Evolutionary conservation across 2,797 vertebrate species (phyloP).

Genomic region (Sylvia borin): DNA sequence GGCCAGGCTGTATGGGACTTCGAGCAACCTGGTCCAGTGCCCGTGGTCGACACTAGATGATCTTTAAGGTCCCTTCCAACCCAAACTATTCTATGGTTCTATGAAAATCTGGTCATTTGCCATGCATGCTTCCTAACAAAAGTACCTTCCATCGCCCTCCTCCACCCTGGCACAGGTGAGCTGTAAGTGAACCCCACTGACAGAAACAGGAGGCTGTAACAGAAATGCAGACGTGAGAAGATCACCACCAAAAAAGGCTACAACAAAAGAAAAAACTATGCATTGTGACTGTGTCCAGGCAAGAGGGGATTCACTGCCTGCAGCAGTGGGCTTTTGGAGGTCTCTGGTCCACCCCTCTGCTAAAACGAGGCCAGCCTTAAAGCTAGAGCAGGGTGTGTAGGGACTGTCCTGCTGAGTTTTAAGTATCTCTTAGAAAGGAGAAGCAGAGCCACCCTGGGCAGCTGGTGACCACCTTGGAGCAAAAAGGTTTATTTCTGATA

Average conservation of each 20-base stretch:
- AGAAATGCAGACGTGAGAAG: background rate
- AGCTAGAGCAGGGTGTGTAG: background rate
- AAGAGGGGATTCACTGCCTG: background rate
- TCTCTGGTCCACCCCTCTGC: background rate
- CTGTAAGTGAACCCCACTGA: background rate
- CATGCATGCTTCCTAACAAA: rapidly evolving
- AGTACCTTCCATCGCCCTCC: rapidly evolving
- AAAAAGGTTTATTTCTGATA: background rate
- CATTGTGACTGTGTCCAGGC: background rate
- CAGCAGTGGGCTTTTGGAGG: background rate
- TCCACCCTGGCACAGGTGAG: background rate
- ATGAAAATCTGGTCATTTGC: background rate
- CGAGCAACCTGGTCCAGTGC: background rate
- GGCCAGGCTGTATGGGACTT: background rate
- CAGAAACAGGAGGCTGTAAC: background rate
- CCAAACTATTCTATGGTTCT: background rate
- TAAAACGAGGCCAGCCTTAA: background rate
- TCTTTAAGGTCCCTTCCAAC: background rate
- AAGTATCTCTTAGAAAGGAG: background rate
- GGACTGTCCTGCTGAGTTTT: background rate
- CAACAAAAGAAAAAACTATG: background rate
- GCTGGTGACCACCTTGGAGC: background rate
- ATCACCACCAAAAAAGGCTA: background rate
- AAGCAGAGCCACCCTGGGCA: background rate
- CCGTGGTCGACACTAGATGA: too few species aligned